phyloP scores from a whole-genome alignment of 2,888 invertebrate species.

The Eupelmus urozonus region DNA sequence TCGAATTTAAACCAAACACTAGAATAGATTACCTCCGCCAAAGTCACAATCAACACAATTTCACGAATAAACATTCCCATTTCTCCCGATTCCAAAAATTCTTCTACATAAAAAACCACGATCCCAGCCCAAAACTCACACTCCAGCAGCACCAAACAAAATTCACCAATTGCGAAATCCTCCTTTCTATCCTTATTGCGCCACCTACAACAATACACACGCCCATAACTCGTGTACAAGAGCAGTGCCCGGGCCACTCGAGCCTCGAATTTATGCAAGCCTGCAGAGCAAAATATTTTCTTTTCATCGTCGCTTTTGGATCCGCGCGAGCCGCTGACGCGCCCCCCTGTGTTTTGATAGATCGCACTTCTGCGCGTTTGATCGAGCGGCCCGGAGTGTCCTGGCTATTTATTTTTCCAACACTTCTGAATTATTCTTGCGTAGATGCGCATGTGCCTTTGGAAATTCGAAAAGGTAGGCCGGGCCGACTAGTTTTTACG shows the following conservation, averaged over 20 bases:
- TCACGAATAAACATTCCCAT: not conserved
- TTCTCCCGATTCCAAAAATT: not conserved
- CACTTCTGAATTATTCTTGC: conserved; percentile 63
- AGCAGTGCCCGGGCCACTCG: conserved; percentile 10
- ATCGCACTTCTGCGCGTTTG: conserved; percentile 56
- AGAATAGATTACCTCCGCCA: not conserved
- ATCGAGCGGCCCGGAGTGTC: conserved; percentile 62
- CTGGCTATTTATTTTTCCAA: conserved; percentile 71
- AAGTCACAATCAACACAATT: conserved; percentile 1
- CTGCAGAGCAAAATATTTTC: conserved; percentile 70
- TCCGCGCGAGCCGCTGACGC: conserved; percentile 53
- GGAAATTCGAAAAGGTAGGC: not conserved
- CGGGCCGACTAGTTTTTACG: no score
- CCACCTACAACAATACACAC: conserved; percentile 24
- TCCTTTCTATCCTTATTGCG: conserved; percentile 4
- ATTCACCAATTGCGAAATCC: not conserved
- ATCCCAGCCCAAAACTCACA: not conserved
- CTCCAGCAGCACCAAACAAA: not conserved
- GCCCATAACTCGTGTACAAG: not conserved
- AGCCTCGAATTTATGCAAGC: conserved; percentile 61
- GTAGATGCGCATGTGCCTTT: not conserved
- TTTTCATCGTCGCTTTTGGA: conserved; percentile 63
- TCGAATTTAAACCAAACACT: not conserved
- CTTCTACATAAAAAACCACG: no score
- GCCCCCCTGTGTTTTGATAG: conserved; percentile 68